Base-by-base conservation (phyloP, 1,140 invertebrate species). In the Drosophila truncata region DNA sequence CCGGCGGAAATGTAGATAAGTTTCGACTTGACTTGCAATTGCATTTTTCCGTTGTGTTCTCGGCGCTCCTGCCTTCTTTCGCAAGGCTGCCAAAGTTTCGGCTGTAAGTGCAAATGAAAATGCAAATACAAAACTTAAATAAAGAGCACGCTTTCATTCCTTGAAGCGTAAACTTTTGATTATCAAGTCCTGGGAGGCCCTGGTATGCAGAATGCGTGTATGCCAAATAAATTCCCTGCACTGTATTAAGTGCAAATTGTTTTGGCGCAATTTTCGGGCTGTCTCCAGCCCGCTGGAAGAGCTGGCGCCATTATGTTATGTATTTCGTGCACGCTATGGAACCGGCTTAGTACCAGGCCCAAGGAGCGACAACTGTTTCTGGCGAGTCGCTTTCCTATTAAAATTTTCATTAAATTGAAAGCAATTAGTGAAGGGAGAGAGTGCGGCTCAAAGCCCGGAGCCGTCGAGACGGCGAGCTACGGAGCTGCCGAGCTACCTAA, bases 371-470 rank as follows among this genome's bases (percentile, higher is more conserved):
- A 55, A 87, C 83, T 59, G 81, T 77, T 88, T 78, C 73, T 83
- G 84, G 66, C 80, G 74, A 80, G 78, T 69, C 78, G 80, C 70
- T 78, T 88, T 88, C 75, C 84, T 84, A 88, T 88, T 88, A 88
- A 88, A 90, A 88, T 88, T 90, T 88, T 84, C 84, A 88, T 88
- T 88, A 90, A 90, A 88, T 90, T 90, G 80, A 88, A 90, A 90
- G 84, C 84, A 88, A 88, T 88, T 88, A 88, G 84, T 81, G 79
- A 62, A 66, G 44, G 78, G 70, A 31, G 54, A 41, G 47, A 35
- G 47, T 39, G 42, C 47, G 35, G 33, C 66, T 57, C 67, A 63
- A 37, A 35, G 66, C 80, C 58, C 61, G 35, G 42, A 75, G 70
- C 59, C 52, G 47, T 39, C n/a, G 33, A 41, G 50, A 41, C 29